phyloP scores from a whole-genome alignment of 2,113 vertebrate species.

The Lynx canadensis region DNA sequence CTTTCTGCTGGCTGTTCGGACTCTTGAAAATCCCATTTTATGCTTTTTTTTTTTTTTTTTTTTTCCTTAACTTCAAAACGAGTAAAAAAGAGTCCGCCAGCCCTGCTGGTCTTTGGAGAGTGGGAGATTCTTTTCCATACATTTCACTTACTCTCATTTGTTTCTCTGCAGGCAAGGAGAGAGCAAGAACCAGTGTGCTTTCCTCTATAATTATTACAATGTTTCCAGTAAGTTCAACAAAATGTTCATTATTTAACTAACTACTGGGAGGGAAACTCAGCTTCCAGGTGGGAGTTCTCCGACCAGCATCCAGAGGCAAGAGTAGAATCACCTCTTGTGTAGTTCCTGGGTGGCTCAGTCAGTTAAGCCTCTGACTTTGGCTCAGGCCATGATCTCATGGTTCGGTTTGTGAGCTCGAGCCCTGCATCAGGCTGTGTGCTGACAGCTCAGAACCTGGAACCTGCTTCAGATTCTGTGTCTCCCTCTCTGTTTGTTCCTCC shows the following conservation, averaged over 20 bases:
- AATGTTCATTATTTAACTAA: neutral
- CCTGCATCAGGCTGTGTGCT: too few species aligned
- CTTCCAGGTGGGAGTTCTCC: neutral
- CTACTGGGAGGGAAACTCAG: neutral
- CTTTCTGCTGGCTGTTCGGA: neutral
- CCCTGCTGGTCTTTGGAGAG: neutral
- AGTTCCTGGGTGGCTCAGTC: too few species aligned
- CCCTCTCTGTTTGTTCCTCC: too few species aligned
- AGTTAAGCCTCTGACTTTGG: too few species aligned
- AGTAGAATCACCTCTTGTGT: neutral
- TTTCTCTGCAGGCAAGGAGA: neutral
- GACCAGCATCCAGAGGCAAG: neutral
- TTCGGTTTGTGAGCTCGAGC: too few species aligned
- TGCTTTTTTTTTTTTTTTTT: neutral
- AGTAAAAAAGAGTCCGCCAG: neutral
- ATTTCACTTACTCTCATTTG: neutral
- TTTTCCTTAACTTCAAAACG: neutral
- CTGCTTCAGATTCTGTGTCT: too few species aligned
- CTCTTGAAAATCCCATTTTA: neutral
- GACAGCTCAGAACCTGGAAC: too few species aligned
- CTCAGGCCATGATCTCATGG: too few species aligned
- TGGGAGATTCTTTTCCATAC: neutral
- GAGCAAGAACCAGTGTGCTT: neutral
- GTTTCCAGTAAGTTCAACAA: neutral
- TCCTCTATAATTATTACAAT: neutral